Base-by-base conservation (phyloP, 2,797 vertebrate genomes). In the Euphonia xanthogaster region DNA sequence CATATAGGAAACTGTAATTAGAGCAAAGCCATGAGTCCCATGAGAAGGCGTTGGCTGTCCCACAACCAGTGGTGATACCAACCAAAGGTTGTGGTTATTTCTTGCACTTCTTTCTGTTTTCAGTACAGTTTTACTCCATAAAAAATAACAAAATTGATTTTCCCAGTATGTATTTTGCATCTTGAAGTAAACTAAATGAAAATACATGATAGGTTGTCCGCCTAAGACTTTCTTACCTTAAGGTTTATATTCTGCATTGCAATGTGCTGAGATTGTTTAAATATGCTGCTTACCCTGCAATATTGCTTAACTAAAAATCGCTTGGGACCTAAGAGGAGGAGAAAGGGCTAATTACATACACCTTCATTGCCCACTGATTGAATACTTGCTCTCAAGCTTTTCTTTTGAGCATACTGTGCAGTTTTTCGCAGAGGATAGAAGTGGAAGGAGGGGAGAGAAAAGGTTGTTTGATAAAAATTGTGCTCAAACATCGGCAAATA, bases 51-150 rank as follows among this genome's bases (percentile, higher is more conserved):
- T 81, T 96, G 88, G 91, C 90, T 72, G 94, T 97, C 92, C 88
- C 82, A 91, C 62, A 75, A 73, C 50, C 54, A 71, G 88, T 74
- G 88, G 37, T 44, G 67, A 40, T 89, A 65, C 67, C 77, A 86
- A 77, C 85, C 67, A 97, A 98, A 97, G 90, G 85, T 97, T 97
- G 97, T 21, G 2, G 45, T 96, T 93, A 97, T 98, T 97, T 98
- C 97, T 97, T 96, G 78, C 35, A 58, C n/a, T 88, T 45, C 39
- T 60, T 97, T 86, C 77, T 84, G 40, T 82, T 58, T 84, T 94
- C 94, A 87, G 86, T 73, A 92, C 39, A 35, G 61, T 75, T 93
- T 95, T 84, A 95, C 77, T 97, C 85, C 92, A 96, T 89, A 96
- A 91, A 97, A 97, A 94, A 86, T 88, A 92, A 55, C 22, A 72